Evolutionary conservation across 2,888 invertebrate species (phyloP).

Genomic region (Cheilosia variabilis): DNA sequence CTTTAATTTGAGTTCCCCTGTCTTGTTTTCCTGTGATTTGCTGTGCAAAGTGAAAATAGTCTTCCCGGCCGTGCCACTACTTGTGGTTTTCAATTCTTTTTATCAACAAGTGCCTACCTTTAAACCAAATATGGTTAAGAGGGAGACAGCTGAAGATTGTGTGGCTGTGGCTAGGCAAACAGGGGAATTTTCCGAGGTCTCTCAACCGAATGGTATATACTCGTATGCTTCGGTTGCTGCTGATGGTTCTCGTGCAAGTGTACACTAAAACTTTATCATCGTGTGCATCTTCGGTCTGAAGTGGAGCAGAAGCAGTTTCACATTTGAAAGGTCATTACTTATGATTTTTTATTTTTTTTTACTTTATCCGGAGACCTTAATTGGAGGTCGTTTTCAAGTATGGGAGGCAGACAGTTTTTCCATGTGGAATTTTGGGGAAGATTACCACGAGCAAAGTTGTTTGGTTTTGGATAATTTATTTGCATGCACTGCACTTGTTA

Average conservation of each 20-base stretch:
- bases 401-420: neutral
- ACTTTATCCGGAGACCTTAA: conserved; percentile 19
- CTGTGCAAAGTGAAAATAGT: conserved; percentile 38
- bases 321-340: conserved; percentile 55
- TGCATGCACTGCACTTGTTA: neutral
- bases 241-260: conserved; percentile 1
- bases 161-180: conserved; percentile 34
- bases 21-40: conserved; percentile 26
- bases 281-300: conserved; percentile 53
- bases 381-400: conserved; percentile 26
- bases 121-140: neutral
- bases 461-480: conserved; percentile 5
- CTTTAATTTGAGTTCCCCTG: conserved; percentile 13
- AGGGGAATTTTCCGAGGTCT: conserved; percentile 51
- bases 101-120: conserved; percentile 22
- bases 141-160: conserved; percentile 18
- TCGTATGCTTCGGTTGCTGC: conserved; percentile 26
- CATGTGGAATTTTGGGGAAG: neutral
- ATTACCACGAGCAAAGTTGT: too few species aligned
- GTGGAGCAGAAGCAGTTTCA: conserved; percentile 43
- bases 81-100: conserved; percentile 10
- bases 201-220: conserved; percentile 25
- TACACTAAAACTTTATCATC: conserved; percentile 31
- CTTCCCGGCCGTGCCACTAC: neutral
- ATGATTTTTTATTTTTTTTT: conserved; percentile 8